phyloP scores from a whole-genome alignment of 2,113 vertebrate species.

The Oreochromis aureus region DNA sequence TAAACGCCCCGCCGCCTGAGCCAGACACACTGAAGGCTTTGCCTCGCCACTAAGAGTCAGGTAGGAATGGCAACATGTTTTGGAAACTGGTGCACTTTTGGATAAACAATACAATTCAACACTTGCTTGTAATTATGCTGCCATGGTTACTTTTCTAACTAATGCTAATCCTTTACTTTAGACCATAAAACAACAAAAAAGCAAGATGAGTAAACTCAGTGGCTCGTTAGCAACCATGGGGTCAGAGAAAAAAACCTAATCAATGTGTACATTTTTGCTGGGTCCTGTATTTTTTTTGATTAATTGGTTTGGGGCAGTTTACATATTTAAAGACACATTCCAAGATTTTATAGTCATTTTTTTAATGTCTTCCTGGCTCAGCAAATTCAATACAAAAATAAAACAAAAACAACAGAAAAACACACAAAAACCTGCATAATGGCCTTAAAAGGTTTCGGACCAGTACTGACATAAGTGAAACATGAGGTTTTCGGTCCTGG shows the following conservation, averaged over 20 bases:
- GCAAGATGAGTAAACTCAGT: background rate
- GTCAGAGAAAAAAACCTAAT: background rate
- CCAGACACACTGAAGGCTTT: background rate
- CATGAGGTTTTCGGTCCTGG: background rate
- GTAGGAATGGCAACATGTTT: background rate
- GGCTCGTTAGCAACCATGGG: background rate
- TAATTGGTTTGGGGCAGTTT: background rate
- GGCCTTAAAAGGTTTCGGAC: background rate
- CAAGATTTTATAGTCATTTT: background rate
- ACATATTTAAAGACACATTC: background rate
- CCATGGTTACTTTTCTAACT: background rate
- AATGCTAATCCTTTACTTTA: background rate
- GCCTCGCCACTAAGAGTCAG: background rate
- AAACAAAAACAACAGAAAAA: background rate
- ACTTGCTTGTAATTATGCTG: background rate
- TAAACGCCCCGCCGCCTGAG: constrained; percentile 13
- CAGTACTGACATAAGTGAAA: background rate
- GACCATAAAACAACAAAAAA: background rate
- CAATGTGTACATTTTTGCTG: background rate
- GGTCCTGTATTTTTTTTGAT: background rate
- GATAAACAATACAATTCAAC: background rate
- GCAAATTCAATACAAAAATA: background rate
- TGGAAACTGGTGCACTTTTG: background rate
- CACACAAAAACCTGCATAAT: background rate
- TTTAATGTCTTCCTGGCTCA: background rate